Percentiles rank a stretch among this genome's conserved stretches.
These are phyloP conservation scores for Sarcophaga subvicina DNA, from an alignment of 2,888 invertebrate genomes.

Conservation along the genomic window DNA sequence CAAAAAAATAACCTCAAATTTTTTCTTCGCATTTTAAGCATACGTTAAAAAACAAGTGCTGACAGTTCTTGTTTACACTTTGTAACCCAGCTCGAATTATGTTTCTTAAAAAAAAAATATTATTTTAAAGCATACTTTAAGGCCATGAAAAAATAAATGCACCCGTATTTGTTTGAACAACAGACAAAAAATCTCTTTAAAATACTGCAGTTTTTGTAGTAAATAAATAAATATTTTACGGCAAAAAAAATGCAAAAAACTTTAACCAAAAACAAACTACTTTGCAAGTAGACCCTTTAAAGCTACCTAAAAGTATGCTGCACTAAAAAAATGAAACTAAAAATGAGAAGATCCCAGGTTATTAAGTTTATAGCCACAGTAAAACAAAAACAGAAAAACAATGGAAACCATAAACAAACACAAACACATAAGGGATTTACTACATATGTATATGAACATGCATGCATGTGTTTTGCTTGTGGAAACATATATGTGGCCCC, in stretches of 20 bases:
- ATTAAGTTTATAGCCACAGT: slow-evolving; percentile 27
- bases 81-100: slow-evolving; percentile 4
- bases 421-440: background rate
- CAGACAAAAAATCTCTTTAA: background rate
- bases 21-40: background rate
- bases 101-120: background rate
- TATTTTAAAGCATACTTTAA: slow-evolving; percentile 13
- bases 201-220: slow-evolving; percentile 12
- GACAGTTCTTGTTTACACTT: slow-evolving; percentile 51
- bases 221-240: slow-evolving; percentile 53
- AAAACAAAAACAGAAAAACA: slow-evolving; percentile 35
- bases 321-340: background rate
- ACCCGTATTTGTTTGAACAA: slow-evolving; percentile 18
- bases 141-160: slow-evolving; percentile 44
- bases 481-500: background rate
- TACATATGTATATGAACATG: no score
- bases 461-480: background rate
- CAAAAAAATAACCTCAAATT: no score
- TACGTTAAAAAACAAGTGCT: slow-evolving; percentile 32
- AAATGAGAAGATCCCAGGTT: slow-evolving; percentile 42
- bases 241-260: background rate
- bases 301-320: slow-evolving; percentile 50
- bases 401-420: slow-evolving; percentile 4
- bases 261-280: slow-evolving; percentile 1
- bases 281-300: slow-evolving; percentile 9